phyloP scores from a whole-genome alignment of 2,888 invertebrate genomes.

The Cactoblastis cactorum region DNA sequence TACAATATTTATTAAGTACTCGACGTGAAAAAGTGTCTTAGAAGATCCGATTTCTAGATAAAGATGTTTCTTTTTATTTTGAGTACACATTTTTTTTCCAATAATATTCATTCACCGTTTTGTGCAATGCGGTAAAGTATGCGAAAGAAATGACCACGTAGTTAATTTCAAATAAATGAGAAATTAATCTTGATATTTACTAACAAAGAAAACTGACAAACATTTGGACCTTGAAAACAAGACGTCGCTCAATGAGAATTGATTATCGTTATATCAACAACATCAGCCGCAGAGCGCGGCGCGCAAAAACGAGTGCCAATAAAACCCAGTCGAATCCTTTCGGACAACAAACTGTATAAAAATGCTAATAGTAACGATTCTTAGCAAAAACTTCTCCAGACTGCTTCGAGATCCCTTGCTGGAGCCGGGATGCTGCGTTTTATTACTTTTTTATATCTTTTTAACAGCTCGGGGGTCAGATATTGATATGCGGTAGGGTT shows the following conservation, averaged over 20 bases:
- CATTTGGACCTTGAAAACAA: too few relatives aligned
- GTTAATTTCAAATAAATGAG: too few relatives aligned
- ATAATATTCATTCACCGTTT: too few relatives aligned
- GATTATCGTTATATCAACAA: neutral
- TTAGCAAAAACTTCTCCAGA: constrained; percentile 15
- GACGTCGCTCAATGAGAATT: neutral
- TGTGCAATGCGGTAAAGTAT: too few relatives aligned
- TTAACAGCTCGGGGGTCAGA: constrained; percentile 61
- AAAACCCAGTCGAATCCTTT: constrained; percentile 9
- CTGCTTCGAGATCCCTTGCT: constrained; percentile 44
- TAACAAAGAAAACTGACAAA: too few relatives aligned
- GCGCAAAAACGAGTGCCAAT: constrained; percentile 9
- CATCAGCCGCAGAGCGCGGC: neutral
- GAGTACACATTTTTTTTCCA: too few relatives aligned
- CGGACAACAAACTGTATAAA: constrained; percentile 23
- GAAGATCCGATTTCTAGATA: too few relatives aligned
- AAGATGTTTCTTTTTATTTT: too few relatives aligned
- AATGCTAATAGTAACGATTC: constrained; percentile 37
- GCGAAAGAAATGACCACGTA: too few relatives aligned
- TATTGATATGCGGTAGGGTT: constrained; percentile 46
- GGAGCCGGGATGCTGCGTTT: constrained; percentile 62
- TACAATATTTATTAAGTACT: too few relatives aligned
- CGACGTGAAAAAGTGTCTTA: too few relatives aligned
- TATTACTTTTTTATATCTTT: constrained; percentile 78
- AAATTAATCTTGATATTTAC: too few relatives aligned